phyloP scores from a whole-genome alignment of 2,113 vertebrate species.

The Epinephelus cyanopodus region DNA sequence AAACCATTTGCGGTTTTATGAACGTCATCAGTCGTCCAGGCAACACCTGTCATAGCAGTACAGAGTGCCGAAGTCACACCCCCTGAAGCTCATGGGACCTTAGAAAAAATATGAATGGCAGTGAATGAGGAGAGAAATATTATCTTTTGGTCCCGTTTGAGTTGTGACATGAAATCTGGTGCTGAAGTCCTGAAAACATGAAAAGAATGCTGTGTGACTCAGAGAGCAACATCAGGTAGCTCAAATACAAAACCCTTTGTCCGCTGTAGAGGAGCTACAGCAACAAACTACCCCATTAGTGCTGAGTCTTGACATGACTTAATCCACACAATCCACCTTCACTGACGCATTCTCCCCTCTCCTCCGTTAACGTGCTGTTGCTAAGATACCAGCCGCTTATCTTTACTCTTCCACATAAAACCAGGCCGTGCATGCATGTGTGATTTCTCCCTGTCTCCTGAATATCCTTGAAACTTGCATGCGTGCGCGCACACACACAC shows the following conservation, averaged over 20 bases:
- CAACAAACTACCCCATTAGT: constrained; percentile 39
- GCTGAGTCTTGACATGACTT: not conserved
- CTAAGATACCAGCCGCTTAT: constrained; percentile 76
- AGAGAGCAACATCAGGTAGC: not conserved
- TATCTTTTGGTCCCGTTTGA: no score
- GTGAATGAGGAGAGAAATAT: no score
- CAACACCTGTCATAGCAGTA: no score
- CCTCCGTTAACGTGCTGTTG: constrained; percentile 76
- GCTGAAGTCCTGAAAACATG: constrained; percentile 11
- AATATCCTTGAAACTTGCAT: constrained; percentile 33
- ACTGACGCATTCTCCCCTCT: constrained; percentile 60
- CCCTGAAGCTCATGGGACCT: no score
- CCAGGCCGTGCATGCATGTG: constrained; percentile 20
- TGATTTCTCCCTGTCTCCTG: constrained; percentile 27
- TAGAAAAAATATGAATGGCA: no score
- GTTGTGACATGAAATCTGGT: no score
- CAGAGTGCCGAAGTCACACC: no score
- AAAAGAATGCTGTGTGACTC: not conserved
- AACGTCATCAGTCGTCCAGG: no score
- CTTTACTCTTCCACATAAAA: constrained; percentile 67
- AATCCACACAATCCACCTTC: constrained; percentile 56
- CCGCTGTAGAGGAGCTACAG: not conserved
- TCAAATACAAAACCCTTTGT: constrained; percentile 16
- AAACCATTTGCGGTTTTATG: no score
- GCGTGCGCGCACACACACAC: not conserved